Conservation (phyloP, 2,888 invertebrate genomes). For the Alentia gelatinosa region DNA sequence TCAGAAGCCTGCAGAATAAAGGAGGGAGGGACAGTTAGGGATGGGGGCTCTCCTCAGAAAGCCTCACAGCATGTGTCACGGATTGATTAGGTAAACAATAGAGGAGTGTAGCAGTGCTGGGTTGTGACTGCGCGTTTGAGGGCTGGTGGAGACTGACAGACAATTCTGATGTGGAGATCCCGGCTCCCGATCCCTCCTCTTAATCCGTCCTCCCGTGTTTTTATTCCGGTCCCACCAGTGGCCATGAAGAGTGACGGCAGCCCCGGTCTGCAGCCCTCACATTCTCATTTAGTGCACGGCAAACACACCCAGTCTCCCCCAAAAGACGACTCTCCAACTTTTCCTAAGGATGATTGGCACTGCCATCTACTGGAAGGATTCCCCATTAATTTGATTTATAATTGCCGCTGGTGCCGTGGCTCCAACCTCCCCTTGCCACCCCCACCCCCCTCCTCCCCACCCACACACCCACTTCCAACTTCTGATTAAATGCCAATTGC, state of each 20-base stretch:
- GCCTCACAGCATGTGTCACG: too few relatives aligned
- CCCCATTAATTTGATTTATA: constrained; percentile 36
- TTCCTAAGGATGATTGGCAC: constrained; percentile 29
- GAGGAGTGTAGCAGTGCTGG: too few relatives aligned
- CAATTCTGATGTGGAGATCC: not conserved
- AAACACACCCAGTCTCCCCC: not conserved
- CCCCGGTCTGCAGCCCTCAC: not conserved
- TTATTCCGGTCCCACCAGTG: not conserved
- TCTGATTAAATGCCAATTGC: constrained; percentile 45
- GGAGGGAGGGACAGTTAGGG: too few relatives aligned
- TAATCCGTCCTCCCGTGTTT: not conserved
- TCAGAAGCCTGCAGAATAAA: too few relatives aligned
- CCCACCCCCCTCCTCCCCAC: not conserved
- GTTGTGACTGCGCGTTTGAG: too few relatives aligned
- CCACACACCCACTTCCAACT: not conserved
- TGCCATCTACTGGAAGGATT: not conserved
- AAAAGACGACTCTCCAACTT: not conserved
- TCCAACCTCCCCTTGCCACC: not conserved
- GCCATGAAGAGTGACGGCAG: not conserved
- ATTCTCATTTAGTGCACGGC: not conserved
- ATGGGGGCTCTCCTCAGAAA: not conserved
- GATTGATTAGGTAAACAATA: too few relatives aligned
- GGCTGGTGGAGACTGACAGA: not conserved
- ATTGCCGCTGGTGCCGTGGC: not conserved
- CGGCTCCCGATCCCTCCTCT: not conserved